These are phyloP conservation scores for Spermophilus dauricus DNA, from an alignment of 2,113 vertebrate species.

Conservation along the genomic window DNA sequence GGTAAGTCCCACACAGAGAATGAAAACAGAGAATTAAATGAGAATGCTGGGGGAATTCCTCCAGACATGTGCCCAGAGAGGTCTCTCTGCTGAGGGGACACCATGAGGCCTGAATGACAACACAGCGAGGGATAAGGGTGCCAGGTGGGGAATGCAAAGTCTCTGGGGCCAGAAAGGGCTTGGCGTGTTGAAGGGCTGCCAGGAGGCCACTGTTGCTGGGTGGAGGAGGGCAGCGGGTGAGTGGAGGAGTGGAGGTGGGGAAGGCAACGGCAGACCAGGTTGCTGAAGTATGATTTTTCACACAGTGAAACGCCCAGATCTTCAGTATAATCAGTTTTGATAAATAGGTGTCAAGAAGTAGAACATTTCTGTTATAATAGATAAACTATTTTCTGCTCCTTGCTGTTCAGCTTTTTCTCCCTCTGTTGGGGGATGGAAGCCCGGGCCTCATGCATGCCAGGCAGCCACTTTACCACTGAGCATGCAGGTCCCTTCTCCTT, in stretches of 20 bases:
- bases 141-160: not conserved
- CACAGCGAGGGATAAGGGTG: not conserved
- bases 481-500: not conserved
- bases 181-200: not conserved
- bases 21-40: conserved; percentile 44
- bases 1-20: not conserved
- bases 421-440: no score
- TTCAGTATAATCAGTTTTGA: not conserved
- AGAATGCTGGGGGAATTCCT: not conserved
- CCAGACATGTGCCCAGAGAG: not conserved
- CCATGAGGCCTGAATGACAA: not conserved
- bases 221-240: not conserved
- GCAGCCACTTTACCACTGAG: not conserved
- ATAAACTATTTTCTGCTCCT: not conserved
- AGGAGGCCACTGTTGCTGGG: not conserved
- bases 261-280: not conserved
- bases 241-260: not conserved
- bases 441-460: no score
- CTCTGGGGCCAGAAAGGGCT: not conserved
- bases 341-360: not conserved
- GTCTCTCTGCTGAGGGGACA: not conserved
- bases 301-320: not conserved
- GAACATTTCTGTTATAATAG: not conserved
- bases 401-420: not conserved
- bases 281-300: not conserved